Percentiles rank a stretch among this genome's conserved stretches.
phyloP scores from a whole-genome alignment of 2,113 vertebrate genomes.

The Albula glossodonta region DNA sequence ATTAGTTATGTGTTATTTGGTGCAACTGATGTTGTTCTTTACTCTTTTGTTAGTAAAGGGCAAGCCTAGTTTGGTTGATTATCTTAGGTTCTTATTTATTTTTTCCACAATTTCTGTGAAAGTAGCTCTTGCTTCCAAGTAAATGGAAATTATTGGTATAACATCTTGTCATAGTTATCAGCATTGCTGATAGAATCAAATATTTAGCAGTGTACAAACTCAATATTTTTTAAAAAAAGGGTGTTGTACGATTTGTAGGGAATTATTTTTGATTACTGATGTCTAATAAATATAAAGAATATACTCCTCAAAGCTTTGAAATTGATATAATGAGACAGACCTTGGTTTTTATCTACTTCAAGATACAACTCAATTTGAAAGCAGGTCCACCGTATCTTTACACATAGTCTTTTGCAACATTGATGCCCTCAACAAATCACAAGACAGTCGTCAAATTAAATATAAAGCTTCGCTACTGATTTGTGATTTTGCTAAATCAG shows the following conservation, averaged over 20 bases:
- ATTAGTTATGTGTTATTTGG: neutral
- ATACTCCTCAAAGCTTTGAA: neutral
- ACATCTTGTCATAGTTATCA: neutral
- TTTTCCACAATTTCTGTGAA: too few relatives aligned
- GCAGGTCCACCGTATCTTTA: too few relatives aligned
- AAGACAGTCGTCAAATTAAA: neutral
- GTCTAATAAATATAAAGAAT: too few relatives aligned
- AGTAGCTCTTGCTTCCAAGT: too few relatives aligned
- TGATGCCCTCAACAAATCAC: neutral
- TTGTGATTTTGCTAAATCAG: neutral
- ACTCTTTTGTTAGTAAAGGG: too few relatives aligned
- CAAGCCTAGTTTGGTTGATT: too few relatives aligned
- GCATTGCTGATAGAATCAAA: neutral
- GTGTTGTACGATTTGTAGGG: neutral
- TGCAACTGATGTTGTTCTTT: too few relatives aligned
- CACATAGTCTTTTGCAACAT: too few relatives aligned
- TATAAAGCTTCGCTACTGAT: neutral
- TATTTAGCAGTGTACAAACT: neutral
- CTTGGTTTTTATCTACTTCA: neutral
- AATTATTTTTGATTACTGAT: too few relatives aligned
- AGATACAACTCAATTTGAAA: too few relatives aligned
- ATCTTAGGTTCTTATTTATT: too few relatives aligned
- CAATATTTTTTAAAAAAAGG: neutral
- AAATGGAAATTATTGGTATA: too few relatives aligned
- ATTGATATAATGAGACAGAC: neutral